Percentiles rank a stretch among this genome's conserved stretches.
Evolutionary conservation across 2,888 invertebrate genomes (phyloP).

Genomic region (Patella ulyssiponensis): DNA sequence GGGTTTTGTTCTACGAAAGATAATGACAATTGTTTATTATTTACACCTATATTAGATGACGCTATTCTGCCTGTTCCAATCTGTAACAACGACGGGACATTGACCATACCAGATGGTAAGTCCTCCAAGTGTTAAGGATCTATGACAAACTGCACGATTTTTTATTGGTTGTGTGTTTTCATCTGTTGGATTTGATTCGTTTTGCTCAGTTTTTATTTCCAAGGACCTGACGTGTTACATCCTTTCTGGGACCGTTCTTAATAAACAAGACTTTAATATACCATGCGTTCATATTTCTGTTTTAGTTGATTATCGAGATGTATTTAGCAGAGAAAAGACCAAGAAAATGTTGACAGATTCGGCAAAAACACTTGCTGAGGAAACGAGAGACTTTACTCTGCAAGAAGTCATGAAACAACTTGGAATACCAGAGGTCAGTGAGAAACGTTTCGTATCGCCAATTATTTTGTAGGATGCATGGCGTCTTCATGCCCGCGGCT

Average conservation of each 20-base stretch:
- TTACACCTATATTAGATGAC: conserved; percentile 46
- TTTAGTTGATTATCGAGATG: conserved; percentile 29
- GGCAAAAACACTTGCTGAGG: not conserved
- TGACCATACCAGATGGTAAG: conserved; percentile 45
- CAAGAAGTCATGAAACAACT: not conserved
- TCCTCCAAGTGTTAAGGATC: not conserved
- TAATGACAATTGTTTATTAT: conserved; percentile 44
- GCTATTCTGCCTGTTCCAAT: conserved; percentile 49
- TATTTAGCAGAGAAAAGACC: conserved; percentile 11
- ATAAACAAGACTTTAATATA: not conserved
- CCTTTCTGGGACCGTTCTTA: no score
- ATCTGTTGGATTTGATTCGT: no score
- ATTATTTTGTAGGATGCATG: no score
- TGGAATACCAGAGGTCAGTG: not conserved
- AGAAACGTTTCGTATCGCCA: no score
- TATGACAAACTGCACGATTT: no score
- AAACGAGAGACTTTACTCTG: not conserved
- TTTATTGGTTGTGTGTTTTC: no score
- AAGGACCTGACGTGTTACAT: no score
- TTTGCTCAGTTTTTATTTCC: no score
- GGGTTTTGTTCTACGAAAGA: conserved; percentile 44
- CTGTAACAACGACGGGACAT: conserved; percentile 43
- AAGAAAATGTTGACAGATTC: conserved; percentile 15
- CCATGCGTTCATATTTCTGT: not conserved
- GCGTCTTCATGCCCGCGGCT: no score